phyloP scores from a whole-genome alignment of 2,797 vertebrate genomes.

The Salmo trutta region DNA sequence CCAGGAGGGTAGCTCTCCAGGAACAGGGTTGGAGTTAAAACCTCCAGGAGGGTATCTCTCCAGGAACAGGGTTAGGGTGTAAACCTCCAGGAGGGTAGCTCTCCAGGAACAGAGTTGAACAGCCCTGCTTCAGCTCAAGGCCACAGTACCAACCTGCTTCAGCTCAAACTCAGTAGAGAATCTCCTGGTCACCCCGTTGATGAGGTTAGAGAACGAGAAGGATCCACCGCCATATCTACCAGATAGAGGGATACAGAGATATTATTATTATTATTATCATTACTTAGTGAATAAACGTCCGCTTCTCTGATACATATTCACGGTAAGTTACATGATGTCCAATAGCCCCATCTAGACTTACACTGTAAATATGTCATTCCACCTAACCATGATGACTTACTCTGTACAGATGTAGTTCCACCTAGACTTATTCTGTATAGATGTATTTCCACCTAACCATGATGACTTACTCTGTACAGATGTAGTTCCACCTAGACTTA shows the following conservation, averaged over 20 bases:
- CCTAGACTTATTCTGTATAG: too few relatives aligned
- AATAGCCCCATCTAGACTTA: slow-evolving; percentile 67
- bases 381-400: too few relatives aligned
- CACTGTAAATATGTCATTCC: slow-evolving; percentile 51
- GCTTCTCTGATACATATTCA: background rate
- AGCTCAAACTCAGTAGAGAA: slow-evolving; percentile 87
- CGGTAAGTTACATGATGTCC: background rate
- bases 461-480: too few relatives aligned
- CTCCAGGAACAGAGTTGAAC: background rate
- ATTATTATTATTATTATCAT: background rate
- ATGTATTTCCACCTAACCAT: too few relatives aligned
- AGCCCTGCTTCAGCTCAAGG: too few relatives aligned
- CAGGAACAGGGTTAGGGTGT: too few relatives aligned
- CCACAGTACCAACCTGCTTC: slow-evolving; percentile 78
- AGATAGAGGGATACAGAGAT: background rate
- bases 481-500: too few relatives aligned
- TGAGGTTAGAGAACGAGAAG: slow-evolving; percentile 85
- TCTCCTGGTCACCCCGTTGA: slow-evolving; percentile 76
- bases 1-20: too few relatives aligned
- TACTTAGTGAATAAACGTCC: background rate
- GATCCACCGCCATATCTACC: slow-evolving; percentile 83
- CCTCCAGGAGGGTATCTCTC: too few relatives aligned
- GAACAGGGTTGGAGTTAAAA: too few relatives aligned
- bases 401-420: too few relatives aligned
- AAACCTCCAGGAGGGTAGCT: too few relatives aligned